phyloP scores from a whole-genome alignment of 1,140 invertebrate genomes.

The Apis florea region DNA sequence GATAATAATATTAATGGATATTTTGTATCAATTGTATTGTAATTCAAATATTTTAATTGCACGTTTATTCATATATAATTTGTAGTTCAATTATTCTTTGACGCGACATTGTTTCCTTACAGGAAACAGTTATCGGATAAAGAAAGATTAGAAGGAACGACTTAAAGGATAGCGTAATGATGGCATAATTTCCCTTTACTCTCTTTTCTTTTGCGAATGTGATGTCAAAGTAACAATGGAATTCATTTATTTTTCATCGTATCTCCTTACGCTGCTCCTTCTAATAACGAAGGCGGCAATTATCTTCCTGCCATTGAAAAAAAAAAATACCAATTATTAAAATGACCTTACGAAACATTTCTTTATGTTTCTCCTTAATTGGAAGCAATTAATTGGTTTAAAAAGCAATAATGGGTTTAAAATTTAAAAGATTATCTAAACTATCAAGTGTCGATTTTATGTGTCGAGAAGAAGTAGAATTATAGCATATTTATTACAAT shows the following conservation, averaged over 20 bases:
- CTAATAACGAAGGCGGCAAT: conserved; percentile 26
- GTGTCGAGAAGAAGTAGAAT: not conserved
- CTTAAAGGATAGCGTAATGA: conserved; percentile 10
- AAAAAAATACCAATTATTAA: not conserved
- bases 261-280: not conserved
- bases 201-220: not conserved
- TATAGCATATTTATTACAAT: not conserved
- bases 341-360: not conserved
- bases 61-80: not conserved
- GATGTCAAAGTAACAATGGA: conserved; percentile 17
- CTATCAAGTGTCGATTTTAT: not conserved
- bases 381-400: not conserved
- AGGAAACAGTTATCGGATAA: not conserved
- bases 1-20: too few species aligned
- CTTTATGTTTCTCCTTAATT: conserved; percentile 10
- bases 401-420: too few species aligned
- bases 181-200: conserved; percentile 1
- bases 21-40: too few species aligned
- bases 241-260: conserved; percentile 25
- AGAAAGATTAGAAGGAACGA: not conserved
- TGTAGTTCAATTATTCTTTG: not conserved
- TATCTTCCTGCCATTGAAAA: not conserved
- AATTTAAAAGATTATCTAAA: not conserved
- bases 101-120: not conserved
- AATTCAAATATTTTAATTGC: too few species aligned